These are phyloP conservation scores for Drosophila aldrichi DNA, from an alignment of 2,888 invertebrate genomes.

Conservation along the genomic window DNA sequence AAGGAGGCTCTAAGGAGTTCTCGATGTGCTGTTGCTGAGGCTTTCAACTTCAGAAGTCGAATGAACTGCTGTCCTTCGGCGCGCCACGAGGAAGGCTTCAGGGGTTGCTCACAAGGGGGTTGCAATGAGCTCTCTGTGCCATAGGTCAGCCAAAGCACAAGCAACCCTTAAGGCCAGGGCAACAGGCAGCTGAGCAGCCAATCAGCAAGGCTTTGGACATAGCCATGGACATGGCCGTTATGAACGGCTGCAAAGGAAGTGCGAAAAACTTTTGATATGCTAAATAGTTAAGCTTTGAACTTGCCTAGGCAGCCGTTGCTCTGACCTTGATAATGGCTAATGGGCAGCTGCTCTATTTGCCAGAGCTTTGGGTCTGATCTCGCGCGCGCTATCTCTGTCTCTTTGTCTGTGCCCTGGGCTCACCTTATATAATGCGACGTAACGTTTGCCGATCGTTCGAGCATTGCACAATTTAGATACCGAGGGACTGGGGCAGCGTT, in stretches of 20 bases:
- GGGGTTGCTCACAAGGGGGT: constrained; percentile 52
- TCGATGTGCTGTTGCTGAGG: constrained; percentile 50
- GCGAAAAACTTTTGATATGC: constrained; percentile 24
- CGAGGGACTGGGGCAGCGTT: constrained; percentile 48
- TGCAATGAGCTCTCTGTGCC: constrained; percentile 17
- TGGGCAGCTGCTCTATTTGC: constrained; percentile 45
- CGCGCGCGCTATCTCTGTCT: neutral
- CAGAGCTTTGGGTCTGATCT: constrained; percentile 18
- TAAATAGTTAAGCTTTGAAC: constrained; percentile 50
- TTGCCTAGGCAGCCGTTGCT: constrained; percentile 23
- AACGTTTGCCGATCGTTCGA: constrained; percentile 42
- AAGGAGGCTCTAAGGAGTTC: constrained; percentile 12
- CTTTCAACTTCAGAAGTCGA: constrained; percentile 84
- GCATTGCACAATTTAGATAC: constrained; percentile 63
- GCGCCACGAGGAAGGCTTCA: constrained; percentile 53
- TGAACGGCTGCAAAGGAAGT: constrained; percentile 60
- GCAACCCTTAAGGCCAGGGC: constrained; percentile 42
- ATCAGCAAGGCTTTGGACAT: constrained; percentile 60
- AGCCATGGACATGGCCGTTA: constrained; percentile 16
- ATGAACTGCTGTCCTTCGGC: constrained; percentile 58
- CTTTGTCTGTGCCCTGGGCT: neutral
- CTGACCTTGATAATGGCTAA: constrained; percentile 52
- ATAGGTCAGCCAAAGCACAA: constrained; percentile 55
- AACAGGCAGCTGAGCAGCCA: constrained; percentile 41
- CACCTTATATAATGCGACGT: constrained; percentile 43